Evolutionary conservation across 2,113 vertebrate genomes (phyloP).

Genomic region (Oreocharis arfaki): DNA sequence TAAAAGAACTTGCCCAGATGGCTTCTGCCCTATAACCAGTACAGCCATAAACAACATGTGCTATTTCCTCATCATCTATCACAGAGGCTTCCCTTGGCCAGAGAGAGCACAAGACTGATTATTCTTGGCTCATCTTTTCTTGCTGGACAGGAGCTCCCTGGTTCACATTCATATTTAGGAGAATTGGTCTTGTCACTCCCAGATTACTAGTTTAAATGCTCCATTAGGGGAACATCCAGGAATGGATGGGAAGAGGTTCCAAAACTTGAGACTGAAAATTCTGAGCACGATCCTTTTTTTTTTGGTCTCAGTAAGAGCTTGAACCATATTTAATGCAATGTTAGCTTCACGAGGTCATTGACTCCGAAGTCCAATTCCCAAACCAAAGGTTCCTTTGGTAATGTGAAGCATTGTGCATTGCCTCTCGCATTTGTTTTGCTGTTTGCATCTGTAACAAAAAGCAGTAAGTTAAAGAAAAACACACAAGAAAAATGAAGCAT

Average conservation of each 20-base stretch:
- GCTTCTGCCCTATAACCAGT: constrained; percentile 14
- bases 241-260: neutral
- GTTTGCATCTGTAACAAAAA: neutral
- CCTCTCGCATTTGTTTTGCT: neutral
- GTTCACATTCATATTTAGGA: constrained; percentile 1
- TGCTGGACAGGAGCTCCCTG: constrained; percentile 8
- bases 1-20: constrained; percentile 18
- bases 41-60: neutral
- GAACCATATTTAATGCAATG: neutral
- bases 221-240: neutral
- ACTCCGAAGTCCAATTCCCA: neutral
- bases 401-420: neutral
- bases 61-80: constrained; percentile 30
- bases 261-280: neutral
- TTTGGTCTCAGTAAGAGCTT: neutral
- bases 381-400: neutral
- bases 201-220: constrained; percentile 4
- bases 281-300: neutral
- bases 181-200: constrained; percentile 15
- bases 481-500: neutral
- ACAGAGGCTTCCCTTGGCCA: neutral
- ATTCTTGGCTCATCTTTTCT: constrained; percentile 25
- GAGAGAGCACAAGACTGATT: constrained; percentile 10
- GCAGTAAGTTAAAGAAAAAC: neutral
- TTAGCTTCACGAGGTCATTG: neutral